Evolutionary conservation across 2,888 invertebrate genomes (phyloP).

Genomic region (Xestia c-nigrum): DNA sequence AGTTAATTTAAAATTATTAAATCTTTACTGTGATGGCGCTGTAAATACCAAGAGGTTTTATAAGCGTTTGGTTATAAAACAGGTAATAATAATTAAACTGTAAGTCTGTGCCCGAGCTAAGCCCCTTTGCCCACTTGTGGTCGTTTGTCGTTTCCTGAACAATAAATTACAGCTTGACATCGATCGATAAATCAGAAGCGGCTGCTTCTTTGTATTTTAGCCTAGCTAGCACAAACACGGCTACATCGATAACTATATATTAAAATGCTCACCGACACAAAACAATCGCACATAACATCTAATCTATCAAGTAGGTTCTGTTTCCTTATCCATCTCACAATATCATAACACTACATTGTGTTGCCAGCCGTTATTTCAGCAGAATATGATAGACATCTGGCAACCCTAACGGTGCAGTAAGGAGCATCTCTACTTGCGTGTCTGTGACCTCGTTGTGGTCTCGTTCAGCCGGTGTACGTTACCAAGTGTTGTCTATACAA

Average conservation of each 20-base stretch:
- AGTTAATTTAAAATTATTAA: slow-evolving; percentile 47
- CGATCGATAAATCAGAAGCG: slow-evolving; percentile 23
- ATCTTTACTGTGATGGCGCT: slow-evolving; percentile 26
- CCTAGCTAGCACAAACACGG: neutral
- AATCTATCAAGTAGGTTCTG: neutral
- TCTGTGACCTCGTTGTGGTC: slow-evolving; percentile 67
- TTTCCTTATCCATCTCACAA: neutral
- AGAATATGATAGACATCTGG: slow-evolving; percentile 22
- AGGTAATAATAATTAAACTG: slow-evolving; percentile 36
- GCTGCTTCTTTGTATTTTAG: slow-evolving; percentile 17
- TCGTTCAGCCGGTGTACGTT: slow-evolving; percentile 61
- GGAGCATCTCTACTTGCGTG: slow-evolving; percentile 60
- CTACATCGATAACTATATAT: slow-evolving; percentile 9
- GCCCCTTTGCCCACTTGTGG: slow-evolving; percentile 5
- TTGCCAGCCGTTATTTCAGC: slow-evolving; percentile 35
- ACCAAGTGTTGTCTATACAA: slow-evolving; percentile 52
- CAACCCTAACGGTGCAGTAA: slow-evolving; percentile 63
- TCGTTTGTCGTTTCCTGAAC: slow-evolving; percentile 21
- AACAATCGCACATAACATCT: slow-evolving; percentile 19
- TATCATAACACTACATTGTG: slow-evolving; percentile 4
- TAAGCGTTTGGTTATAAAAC: slow-evolving; percentile 41
- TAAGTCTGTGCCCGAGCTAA: slow-evolving; percentile 17
- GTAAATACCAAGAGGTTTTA: slow-evolving; percentile 49
- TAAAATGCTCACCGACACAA: slow-evolving; percentile 12
- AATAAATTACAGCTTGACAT: slow-evolving; percentile 7